Base-by-base conservation (phyloP, 2,113 vertebrate species). In the Varanus salvator region DNA sequence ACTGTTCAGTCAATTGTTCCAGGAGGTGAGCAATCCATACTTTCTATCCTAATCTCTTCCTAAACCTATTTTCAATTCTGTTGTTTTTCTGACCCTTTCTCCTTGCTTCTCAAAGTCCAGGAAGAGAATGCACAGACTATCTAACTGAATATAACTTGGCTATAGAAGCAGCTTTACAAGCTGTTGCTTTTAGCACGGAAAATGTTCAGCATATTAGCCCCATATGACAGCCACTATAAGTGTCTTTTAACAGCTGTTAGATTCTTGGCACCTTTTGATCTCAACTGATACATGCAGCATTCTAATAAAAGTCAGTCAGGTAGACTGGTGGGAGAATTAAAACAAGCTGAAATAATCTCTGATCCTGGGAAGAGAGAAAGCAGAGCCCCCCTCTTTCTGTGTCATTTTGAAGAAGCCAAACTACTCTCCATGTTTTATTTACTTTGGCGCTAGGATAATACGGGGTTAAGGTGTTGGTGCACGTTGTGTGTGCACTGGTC, bases 161-260 rank as follows among this genome's bases (percentile, higher is more conserved):
- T 85, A 7, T 69, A 85, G 31, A 44, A 85, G n/a, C 82, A 89
- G 31, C 83, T 85, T 50, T 77, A 80, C 54, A 82, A 83, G 66
- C 31, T 29, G n/a, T 89, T 85, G 50, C 83, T 85, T 85, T 80
- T 4, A 52, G n/a, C 3, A 4, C 50, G 80, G 80, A 80, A 66
- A 12, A 27, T 25, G 0, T 23, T 69, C 6, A 71, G 75, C 75
- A 80, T 90, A 69, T 85, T 54, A 80, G 83, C 50, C 75, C 76
- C 48, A 54, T 52, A 8, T 76, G 80, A 87, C 80, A 87, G 85
- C 71, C 57, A 21, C 38, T 66, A n/a, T 69, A 34, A 87, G 85
- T 57, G 38, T 83, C 38, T 87, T 88, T 90, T 90, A 66, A 78
- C 57, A 38, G 77, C 44, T 75, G 77, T 90, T 90, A 76, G n/a